phyloP scores from a whole-genome alignment of 2,888 invertebrate genomes.

The Coelinius sp. region DNA sequence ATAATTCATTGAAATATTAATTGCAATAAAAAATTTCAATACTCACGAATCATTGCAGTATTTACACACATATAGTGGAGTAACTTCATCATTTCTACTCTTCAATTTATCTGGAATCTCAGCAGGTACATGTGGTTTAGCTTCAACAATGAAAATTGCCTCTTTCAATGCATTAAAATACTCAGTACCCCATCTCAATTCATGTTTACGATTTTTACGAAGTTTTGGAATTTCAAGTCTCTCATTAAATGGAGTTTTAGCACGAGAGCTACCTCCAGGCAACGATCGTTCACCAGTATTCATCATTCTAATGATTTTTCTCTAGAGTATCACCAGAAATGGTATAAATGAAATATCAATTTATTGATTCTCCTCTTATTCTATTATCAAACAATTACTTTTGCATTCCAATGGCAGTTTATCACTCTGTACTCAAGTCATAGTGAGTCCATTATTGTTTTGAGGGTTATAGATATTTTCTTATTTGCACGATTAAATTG shows the following conservation, averaged over 20 bases:
- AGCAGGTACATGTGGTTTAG: conserved; percentile 54
- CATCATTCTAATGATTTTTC: background rate
- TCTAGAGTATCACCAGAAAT: background rate
- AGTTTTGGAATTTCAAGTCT: conserved; percentile 50
- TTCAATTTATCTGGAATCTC: conserved; percentile 54
- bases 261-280: background rate
- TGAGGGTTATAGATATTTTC: background rate
- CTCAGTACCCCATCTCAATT: conserved; percentile 53
- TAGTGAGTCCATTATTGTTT: background rate
- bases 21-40: background rate
- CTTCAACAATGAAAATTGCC: conserved; percentile 57
- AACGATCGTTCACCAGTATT: background rate
- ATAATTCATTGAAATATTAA: background rate
- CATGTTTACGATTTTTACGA: conserved; percentile 54
- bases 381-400: background rate
- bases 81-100: conserved; percentile 43
- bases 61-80: conserved; percentile 51
- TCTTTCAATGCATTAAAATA: conserved; percentile 58
- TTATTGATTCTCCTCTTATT: background rate
- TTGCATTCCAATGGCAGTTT: background rate
- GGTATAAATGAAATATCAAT: background rate
- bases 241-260: background rate
- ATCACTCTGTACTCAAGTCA: background rate
- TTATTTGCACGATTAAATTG: no score
- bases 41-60: conserved; percentile 65